These are phyloP conservation scores for Drosophila mulleri DNA, from an alignment of 2,888 invertebrate genomes.

Conservation along the genomic window DNA sequence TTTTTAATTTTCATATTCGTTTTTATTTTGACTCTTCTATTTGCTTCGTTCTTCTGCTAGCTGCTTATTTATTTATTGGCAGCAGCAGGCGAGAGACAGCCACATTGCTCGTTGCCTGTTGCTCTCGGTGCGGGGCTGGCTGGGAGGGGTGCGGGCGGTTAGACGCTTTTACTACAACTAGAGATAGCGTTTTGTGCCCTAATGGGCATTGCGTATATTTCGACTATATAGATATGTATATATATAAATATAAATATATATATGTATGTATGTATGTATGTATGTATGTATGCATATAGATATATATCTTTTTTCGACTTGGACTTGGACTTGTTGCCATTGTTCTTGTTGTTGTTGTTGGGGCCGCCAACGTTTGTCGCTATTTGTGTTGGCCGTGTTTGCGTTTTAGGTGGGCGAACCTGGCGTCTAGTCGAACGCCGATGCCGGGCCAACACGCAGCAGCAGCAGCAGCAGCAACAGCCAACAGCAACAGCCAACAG, in stretches of 20 bases:
- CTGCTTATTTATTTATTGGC: conserved; percentile 47
- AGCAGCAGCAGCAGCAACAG: neutral
- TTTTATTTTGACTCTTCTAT: conserved; percentile 34
- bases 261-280: neutral
- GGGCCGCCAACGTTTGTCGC: conserved; percentile 50
- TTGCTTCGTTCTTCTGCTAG: conserved; percentile 14
- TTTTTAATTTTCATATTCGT: conserved; percentile 34
- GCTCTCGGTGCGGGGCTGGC: neutral
- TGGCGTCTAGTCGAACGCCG: conserved; percentile 51
- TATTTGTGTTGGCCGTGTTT: conserved; percentile 46
- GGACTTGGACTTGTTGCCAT: conserved; percentile 67
- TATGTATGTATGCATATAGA: neutral
- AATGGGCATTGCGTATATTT: conserved; percentile 35
- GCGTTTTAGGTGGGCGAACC: conserved; percentile 74
- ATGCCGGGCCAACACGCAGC: conserved; percentile 41
- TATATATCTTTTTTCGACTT: conserved; percentile 27
- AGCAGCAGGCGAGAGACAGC: conserved; percentile 21
- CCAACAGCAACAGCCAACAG: conserved; percentile 17
- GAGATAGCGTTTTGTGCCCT: conserved; percentile 34
- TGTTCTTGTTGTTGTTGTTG: conserved; percentile 15
- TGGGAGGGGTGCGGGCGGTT: neutral
- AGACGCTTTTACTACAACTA: conserved; percentile 6
- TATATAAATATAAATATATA: neutral
- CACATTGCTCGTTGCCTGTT: conserved; percentile 25
- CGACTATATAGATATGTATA: neutral